Conservation (phyloP, 2,888 invertebrate species). For the Tubulanus polymorphus region DNA sequence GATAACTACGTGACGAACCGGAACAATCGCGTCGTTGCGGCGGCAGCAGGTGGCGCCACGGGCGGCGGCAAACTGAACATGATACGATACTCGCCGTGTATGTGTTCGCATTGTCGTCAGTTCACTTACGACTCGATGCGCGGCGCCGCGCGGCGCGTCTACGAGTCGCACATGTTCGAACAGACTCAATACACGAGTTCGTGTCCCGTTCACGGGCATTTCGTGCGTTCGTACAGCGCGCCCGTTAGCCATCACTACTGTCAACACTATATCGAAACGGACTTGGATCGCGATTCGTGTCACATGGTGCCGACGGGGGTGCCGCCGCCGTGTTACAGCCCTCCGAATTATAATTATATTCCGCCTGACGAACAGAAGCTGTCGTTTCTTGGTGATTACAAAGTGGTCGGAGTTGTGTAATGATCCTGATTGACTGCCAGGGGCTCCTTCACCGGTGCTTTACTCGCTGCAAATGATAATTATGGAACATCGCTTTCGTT, state of each 20-base stretch:
- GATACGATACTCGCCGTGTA: no score
- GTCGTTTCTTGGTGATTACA: background rate
- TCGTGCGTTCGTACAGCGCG: background rate
- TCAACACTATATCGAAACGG: background rate
- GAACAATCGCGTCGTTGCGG: background rate
- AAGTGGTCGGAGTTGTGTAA: background rate
- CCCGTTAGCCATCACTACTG: background rate
- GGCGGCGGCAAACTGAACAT: background rate
- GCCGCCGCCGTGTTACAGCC: no score
- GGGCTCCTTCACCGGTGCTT: no score
- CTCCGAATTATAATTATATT: background rate
- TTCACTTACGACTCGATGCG: no score
- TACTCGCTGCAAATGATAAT: no score
- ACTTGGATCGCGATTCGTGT: background rate
- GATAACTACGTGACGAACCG: background rate
- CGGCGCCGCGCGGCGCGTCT: no score
- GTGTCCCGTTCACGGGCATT: background rate
- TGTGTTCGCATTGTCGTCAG: background rate
- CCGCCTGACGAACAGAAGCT: background rate
- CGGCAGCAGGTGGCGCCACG: background rate
- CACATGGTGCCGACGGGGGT: background rate
- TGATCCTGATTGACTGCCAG: no score
- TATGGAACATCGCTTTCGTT: no score
- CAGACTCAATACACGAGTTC: no score
- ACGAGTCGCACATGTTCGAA: no score